Base-by-base conservation (phyloP, 2,113 vertebrate genomes). In the Apaloderma vittatum region DNA sequence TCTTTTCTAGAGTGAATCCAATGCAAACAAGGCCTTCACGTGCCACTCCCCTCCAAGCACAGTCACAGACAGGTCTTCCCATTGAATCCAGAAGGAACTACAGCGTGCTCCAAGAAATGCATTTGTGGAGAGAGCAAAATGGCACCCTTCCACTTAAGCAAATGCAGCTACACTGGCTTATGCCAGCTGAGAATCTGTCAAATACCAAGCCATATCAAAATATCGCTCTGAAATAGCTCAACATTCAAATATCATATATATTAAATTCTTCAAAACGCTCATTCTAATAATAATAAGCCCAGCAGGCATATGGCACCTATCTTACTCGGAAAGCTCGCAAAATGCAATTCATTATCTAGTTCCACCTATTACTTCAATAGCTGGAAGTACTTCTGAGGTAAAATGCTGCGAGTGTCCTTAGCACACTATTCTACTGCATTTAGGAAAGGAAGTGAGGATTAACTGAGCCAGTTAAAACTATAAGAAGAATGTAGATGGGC, bases 401-500 rank as follows among this genome's bases (percentile, higher is more conserved):
- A 43, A 96, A 79, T 2, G 46, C 57, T 73, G 29, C 26, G 5
- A 90, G 14, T 15, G 20, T 57, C 73, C 80, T 78, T 36, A 88
- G 52, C 72, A 75, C 12, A 1, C 43, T 29, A 21, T 37, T 15
- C 57, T 57, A 32, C 48, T 3, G 1, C 54, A 54, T 17, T 63
- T 54, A 79, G 54, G 54, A 73, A 54, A 65, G 51, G 84, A 94
- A 93, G 24, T 5, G n/a, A 79, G 85, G 66, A 94, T 93, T 92
- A 86, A 51, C 66, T 63, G 54, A 93, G 91, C 24, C 46, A 65
- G 78, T 66, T 94, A 71, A 83, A 96, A 85, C 58, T 82, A 0
- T n/a, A 82, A 90, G 58, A 68, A 81, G 81, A 93, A 93, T 78
- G 65, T 57, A 75, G 91, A 94, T 66, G 61, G 59, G n/a, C 78